phyloP scores from a whole-genome alignment of 2,888 invertebrate genomes.

The Tipula vernalis region DNA sequence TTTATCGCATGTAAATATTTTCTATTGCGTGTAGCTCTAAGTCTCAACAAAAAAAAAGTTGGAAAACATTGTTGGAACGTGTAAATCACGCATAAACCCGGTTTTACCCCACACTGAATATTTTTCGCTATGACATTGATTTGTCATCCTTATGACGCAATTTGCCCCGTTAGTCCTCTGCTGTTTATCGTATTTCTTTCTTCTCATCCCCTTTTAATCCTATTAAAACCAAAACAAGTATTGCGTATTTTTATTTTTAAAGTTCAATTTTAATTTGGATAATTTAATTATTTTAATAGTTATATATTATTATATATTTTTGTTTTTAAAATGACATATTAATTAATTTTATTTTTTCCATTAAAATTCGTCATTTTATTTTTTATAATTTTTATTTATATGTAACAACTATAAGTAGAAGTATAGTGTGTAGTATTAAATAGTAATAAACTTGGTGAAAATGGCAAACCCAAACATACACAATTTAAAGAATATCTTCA shows the following conservation, averaged over 20 bases:
- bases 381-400: not conserved
- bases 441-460: not conserved
- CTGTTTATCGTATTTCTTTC: not conserved
- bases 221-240: not conserved
- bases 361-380: not conserved
- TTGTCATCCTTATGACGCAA: not conserved
- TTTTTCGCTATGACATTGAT: not conserved
- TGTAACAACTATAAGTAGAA: not conserved
- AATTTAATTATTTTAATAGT: not conserved
- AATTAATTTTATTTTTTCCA: not conserved
- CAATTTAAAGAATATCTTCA: constrained; percentile 27
- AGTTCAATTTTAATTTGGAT: not conserved
- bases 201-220: not conserved
- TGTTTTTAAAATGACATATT: not conserved
- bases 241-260: not conserved
- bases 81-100: no score
- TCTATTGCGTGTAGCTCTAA: no score
- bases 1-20: no score
- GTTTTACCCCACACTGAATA: not conserved
- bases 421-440: not conserved
- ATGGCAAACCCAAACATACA: not conserved
- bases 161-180: not conserved
- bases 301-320: not conserved
- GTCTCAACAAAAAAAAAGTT: no score
- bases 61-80: no score